Evolutionary conservation across 1,140 invertebrate genomes (phyloP), one percentile per base, ranked within the genome.

Genomic region (Stegodyphus dumicola): DNA sequence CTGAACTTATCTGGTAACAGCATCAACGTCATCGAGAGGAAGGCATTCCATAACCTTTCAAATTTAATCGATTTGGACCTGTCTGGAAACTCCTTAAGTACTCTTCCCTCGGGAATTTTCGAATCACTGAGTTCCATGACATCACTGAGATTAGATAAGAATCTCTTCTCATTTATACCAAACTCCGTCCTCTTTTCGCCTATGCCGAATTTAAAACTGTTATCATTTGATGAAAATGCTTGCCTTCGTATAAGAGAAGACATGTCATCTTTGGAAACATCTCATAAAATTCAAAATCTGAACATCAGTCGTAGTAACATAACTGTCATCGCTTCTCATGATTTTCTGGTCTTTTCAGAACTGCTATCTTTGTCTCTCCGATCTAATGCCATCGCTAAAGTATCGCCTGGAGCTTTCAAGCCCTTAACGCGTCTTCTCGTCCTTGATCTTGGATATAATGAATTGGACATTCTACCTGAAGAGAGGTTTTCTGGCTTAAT

Each of bases 391-490:
- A 95, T 98, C 51, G 93, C 93, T 6, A 92, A 94, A 86, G 92
- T 97, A 70, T 96, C 96, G 0, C 95, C 96, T 0, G 94, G 95
- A 2, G 95, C 95, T 56, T 97, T 98, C 89, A 92, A 93, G 54
- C 93, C 93, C 85, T 90, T 98, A n/a, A 93, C 93, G 13, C 93
- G 94, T 89, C 91, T 98, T 65, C 91, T 95, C 17, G 93, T 93
- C 0, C 92, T 98, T 7, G 95, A 97, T 90, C 91, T 98, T 18
- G 95, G 95, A 77, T 91, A 93, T 80, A 97, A 98, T 90, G 94
- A 95, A 88, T 89, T 97, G 87, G 96, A 97, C 90, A 92, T 95
- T 77, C 89, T 98, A 86, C 96, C 96, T 0, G 94, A 95, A 89
- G 96, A 98, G 89, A 92, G 96, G 70, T 91, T 97, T 11, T 93